Conservation (phyloP, 1,140 invertebrate species). For the Camponotus pennsylvanicus region DNA sequence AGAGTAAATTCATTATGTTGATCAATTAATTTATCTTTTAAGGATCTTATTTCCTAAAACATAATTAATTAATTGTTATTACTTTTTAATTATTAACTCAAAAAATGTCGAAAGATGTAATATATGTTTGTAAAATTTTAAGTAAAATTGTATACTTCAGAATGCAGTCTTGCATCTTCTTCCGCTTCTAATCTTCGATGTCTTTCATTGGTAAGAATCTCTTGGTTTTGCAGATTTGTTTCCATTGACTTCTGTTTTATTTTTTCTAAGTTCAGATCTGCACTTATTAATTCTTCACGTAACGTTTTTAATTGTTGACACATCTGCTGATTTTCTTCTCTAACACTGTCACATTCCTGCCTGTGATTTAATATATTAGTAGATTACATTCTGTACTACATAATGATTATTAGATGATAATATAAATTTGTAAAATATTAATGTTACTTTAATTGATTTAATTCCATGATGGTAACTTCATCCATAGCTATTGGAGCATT, state of each 20-base stretch:
- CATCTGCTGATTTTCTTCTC: slow-evolving; percentile 88
- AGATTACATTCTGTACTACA: slow-evolving; percentile 12
- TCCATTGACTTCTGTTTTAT: slow-evolving; percentile 81
- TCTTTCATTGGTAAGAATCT: slow-evolving; percentile 87
- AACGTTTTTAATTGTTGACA: slow-evolving; percentile 86
- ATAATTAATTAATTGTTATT: slow-evolving; percentile 16
- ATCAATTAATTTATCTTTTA: slow-evolving; percentile 88
- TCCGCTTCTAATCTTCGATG: slow-evolving; percentile 87
- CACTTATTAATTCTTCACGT: slow-evolving; percentile 86
- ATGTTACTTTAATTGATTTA: slow-evolving; percentile 85
- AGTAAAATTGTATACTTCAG: slow-evolving; percentile 82
- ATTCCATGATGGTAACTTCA: slow-evolving; percentile 83
- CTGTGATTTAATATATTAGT: slow-evolving; percentile 71
- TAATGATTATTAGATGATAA: not conserved
- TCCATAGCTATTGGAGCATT: slow-evolving; percentile 79
- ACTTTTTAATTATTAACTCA: slow-evolving; percentile 25
- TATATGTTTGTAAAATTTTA: slow-evolving; percentile 7
- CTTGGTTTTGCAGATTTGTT: slow-evolving; percentile 85
- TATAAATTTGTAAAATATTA: slow-evolving; percentile 9
- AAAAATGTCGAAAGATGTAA: not conserved
- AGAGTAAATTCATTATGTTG: slow-evolving; percentile 86
- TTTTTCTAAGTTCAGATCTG: slow-evolving; percentile 85
- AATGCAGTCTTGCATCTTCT: slow-evolving; percentile 87
- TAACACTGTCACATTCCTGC: slow-evolving; percentile 88
- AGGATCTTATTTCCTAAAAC: slow-evolving; percentile 87